These are phyloP conservation scores for Bembecia ichneumoniformis DNA, from an alignment of 2,888 invertebrate genomes.

Conservation along the genomic window DNA sequence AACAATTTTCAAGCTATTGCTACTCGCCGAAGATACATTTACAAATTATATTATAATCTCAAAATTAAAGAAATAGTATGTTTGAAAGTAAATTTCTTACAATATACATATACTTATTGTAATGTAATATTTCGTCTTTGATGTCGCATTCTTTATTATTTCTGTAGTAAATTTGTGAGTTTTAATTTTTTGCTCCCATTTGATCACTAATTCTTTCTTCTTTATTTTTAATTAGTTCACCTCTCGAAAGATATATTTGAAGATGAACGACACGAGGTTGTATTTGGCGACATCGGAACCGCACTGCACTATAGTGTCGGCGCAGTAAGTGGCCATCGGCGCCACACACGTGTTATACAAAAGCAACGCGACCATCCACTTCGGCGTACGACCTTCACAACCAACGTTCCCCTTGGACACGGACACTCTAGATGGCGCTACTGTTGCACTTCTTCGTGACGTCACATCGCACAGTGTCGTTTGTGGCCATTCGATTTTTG, in stretches of 20 bases:
- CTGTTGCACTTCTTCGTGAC: conserved; percentile 7
- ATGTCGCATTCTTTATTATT: too few relatives aligned
- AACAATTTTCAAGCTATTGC: too few relatives aligned
- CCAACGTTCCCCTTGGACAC: conserved; percentile 16
- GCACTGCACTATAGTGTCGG: conserved; percentile 48
- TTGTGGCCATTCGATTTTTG: neutral
- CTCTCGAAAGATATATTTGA: conserved; percentile 51
- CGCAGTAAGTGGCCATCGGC: conserved; percentile 57
- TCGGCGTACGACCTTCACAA: conserved; percentile 28
- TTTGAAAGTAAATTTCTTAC: too few relatives aligned
- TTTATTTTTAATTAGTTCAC: conserved; percentile 14
- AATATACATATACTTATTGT: too few relatives aligned
- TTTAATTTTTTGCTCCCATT: too few relatives aligned
- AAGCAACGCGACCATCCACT: conserved; percentile 57
- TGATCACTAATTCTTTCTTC: too few relatives aligned
- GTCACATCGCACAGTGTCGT: neutral
- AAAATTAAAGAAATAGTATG: too few relatives aligned
- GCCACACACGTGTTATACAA: conserved; percentile 57
- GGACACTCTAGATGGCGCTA: conserved; percentile 14
- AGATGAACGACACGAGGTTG: conserved; percentile 39
- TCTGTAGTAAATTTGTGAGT: too few relatives aligned
- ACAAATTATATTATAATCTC: too few relatives aligned
- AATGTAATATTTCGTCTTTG: too few relatives aligned
- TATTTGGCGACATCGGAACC: conserved; percentile 60
- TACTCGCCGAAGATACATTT: too few relatives aligned